Evolutionary conservation across 2,888 invertebrate genomes (phyloP).

Genomic region (Hirtodrosophila alboralis): DNA sequence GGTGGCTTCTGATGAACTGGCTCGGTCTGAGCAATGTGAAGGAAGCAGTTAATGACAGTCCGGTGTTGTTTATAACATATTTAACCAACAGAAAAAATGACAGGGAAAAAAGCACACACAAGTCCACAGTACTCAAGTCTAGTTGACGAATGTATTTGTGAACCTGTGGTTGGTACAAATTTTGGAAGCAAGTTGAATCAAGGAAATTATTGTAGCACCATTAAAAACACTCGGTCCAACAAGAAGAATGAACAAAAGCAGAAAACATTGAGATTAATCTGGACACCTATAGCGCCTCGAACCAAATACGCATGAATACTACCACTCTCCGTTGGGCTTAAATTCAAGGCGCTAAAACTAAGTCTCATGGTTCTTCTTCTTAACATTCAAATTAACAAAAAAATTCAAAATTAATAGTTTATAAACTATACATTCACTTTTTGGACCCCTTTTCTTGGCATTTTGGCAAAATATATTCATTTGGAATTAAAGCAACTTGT

Average conservation of each 20-base stretch:
- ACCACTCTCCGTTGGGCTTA: neutral
- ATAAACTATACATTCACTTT: constrained; percentile 6
- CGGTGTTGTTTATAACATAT: constrained; percentile 20
- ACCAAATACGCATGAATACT: constrained; percentile 5
- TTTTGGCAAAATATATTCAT: constrained; percentile 16
- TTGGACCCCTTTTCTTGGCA: constrained; percentile 12
- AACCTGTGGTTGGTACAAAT: constrained; percentile 35
- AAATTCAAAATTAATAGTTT: constrained; percentile 26
- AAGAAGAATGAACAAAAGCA: constrained; percentile 21
- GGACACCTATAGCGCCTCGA: constrained; percentile 8
- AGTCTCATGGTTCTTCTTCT: constrained; percentile 20
- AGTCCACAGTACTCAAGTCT: constrained; percentile 28
- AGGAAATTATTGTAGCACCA: constrained; percentile 15
- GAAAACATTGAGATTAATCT: constrained; percentile 27
- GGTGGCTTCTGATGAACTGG: constrained; percentile 45
- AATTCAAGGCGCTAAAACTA: neutral
- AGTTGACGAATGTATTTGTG: constrained; percentile 34
- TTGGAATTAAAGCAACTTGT: neutral
- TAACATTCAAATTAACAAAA: constrained; percentile 11
- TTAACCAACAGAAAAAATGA: no score
- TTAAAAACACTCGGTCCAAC: constrained; percentile 29
- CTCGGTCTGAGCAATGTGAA: constrained; percentile 1
- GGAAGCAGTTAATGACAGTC: constrained; percentile 21
- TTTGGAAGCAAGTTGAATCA: constrained; percentile 52
- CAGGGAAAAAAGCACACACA: constrained; percentile 23